phyloP scores from a whole-genome alignment of 2,888 invertebrate species.

The Drosophila imparisetae region DNA sequence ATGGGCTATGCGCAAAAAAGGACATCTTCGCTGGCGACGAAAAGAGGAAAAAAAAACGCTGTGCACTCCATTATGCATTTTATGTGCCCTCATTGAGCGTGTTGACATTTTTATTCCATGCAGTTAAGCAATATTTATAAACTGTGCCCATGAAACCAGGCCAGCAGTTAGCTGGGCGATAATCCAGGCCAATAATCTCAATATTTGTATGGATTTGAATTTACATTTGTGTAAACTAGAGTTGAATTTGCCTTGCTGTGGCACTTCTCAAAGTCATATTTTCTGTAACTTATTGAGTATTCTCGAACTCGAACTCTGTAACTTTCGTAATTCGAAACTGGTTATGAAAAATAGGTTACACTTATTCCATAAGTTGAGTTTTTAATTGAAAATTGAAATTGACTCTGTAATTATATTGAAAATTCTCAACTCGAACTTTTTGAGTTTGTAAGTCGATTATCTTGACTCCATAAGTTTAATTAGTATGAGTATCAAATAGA shows the following conservation, averaged over 20 bases:
- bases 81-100: slow-evolving; percentile 64
- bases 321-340: not conserved
- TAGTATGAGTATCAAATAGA: not conserved
- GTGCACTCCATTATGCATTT: slow-evolving; percentile 76
- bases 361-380: not conserved
- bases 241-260: not conserved
- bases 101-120: slow-evolving; percentile 77
- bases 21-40: slow-evolving; percentile 63
- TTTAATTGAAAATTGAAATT: not conserved
- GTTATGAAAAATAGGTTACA: not conserved
- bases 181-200: slow-evolving; percentile 18
- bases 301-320: not conserved
- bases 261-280: not conserved
- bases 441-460: not conserved
- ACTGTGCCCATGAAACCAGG: slow-evolving; percentile 39
- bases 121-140: slow-evolving; percentile 74
- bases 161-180: not conserved
- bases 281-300: not conserved
- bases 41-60: slow-evolving; percentile 10
- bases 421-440: not conserved
- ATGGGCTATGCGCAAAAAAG: slow-evolving; percentile 75
- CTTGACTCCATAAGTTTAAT: not conserved
- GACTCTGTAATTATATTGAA: not conserved
- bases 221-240: not conserved
- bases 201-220: not conserved